Evolutionary conservation across 2,797 vertebrate species (phyloP).

Genomic region (Fringilla coelebs): DNA sequence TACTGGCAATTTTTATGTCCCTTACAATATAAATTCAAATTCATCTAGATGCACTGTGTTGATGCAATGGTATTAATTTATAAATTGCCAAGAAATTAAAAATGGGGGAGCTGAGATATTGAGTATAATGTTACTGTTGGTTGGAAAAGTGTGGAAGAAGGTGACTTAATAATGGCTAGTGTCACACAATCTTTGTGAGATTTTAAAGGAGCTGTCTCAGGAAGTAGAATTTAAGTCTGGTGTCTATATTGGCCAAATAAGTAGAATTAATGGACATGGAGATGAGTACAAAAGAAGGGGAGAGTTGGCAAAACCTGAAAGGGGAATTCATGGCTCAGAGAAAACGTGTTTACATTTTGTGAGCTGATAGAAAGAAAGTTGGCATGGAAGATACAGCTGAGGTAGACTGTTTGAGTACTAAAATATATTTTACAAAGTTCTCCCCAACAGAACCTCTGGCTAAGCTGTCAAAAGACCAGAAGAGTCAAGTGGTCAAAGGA

Average conservation of each 20-base stretch:
- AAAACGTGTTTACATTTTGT: background rate
- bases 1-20: background rate
- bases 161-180: no score
- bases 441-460: background rate
- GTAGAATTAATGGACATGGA: background rate
- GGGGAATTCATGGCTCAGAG: background rate
- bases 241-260: background rate
- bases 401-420: background rate
- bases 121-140: background rate
- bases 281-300: background rate
- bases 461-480: background rate
- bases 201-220: background rate
- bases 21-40: background rate
- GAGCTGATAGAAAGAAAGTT: background rate
- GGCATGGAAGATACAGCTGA: background rate
- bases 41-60: background rate
- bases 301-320: background rate
- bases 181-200: background rate
- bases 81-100: background rate
- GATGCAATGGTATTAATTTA: background rate
- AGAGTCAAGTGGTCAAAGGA: background rate
- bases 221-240: background rate
- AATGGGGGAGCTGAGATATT: background rate
- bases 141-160: background rate
- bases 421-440: background rate